Evolutionary conservation across 2,797 vertebrate genomes (phyloP), one percentile per base, ranked within the genome.

Genomic region (Petrocephalus schoutedeni): DNA sequence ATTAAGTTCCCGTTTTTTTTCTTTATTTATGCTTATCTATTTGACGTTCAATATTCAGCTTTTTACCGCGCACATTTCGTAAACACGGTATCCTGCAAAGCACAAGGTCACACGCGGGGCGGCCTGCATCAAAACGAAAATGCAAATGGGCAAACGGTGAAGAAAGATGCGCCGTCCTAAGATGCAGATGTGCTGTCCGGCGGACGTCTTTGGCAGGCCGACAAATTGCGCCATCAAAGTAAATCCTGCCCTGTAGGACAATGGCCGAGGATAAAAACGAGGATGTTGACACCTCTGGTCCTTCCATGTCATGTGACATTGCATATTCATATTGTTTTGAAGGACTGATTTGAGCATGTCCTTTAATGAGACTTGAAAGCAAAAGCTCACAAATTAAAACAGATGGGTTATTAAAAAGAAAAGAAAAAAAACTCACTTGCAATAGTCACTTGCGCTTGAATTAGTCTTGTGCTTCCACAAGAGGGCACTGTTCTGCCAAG

Each of bases 251-350:
- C 7, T 23, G 77, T 21, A 51, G n/a, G 8, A 82, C 77, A 82
- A 82, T 82, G 21, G n/a, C 41, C 0, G 6, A 51, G 19, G 16
- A 82, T 19, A 82, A 82, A 82, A 51, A 51, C 9, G 49, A 49
- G 77, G 19, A 8, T 82, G 3, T 53, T 51, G 77, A 21, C 77
- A 82, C 77, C 77, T 82, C 4, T 23, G 8, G 41, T 49, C 41
- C 77, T 82, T 82, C 36, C 41, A 21, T 82, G 49, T 53, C 49
- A 82, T 49, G 77, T 82, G 16, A 49, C 49, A 56, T 85, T 32
- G 53, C 54, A 56, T 85, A 85, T 85, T 85, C 23, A 56, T 85
- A 85, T 85, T 85, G 54, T 85, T 85, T 85, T 56, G 51, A 85
- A 85, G 21, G 51, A 85, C 28, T 85, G 54, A 85, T 58, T 85